A percentile compares a stretch with the other conserved stretches of the same genome.
Conservation (phyloP, 2,888 invertebrate genomes). For the Tryphoninae sp. region DNA sequence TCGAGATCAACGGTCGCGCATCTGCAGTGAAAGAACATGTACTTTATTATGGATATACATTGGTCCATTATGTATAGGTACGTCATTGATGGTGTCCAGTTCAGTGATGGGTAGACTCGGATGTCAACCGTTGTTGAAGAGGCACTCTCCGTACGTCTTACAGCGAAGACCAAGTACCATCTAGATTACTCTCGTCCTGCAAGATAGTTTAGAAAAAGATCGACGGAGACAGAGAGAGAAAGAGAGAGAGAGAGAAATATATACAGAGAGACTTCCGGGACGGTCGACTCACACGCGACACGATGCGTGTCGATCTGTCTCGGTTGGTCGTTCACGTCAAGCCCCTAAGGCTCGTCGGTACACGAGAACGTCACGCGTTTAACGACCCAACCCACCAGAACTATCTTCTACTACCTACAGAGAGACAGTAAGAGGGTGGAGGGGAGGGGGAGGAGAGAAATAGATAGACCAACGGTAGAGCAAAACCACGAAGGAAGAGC, state of each 20-base stretch:
- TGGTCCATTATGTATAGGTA: constrained; percentile 33
- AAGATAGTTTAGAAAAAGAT: constrained; percentile 39
- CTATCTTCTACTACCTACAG: constrained; percentile 28
- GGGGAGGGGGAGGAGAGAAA: not conserved
- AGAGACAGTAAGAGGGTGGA: constrained; percentile 15
- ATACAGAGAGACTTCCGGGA: constrained; percentile 57
- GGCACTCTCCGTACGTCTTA: constrained; percentile 27
- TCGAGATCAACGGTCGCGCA: no score
- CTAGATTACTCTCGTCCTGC: constrained; percentile 54
- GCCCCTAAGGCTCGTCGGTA: constrained; percentile 36
- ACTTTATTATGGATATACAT: not conserved
- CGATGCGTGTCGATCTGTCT: constrained; percentile 65
- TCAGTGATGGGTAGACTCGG: constrained; percentile 42
- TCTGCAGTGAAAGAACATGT: not conserved
- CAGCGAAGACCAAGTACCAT: constrained; percentile 26
- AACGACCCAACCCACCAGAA: constrained; percentile 59
- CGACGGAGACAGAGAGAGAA: constrained; percentile 14
- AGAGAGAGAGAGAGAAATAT: constrained; percentile 14
- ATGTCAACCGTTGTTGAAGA: constrained; percentile 44
- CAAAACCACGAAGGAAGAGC: constrained; percentile 16
- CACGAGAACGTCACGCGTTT: constrained; percentile 55
- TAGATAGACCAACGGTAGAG: constrained; percentile 16
- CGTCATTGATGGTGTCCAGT: constrained; percentile 40
- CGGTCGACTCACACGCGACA: constrained; percentile 62
- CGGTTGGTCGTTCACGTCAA: constrained; percentile 61